A percentile compares a stretch with the other conserved stretches of the same genome.
phyloP scores from a whole-genome alignment of 1,140 invertebrate species.

The Drosophila mauritiana region DNA sequence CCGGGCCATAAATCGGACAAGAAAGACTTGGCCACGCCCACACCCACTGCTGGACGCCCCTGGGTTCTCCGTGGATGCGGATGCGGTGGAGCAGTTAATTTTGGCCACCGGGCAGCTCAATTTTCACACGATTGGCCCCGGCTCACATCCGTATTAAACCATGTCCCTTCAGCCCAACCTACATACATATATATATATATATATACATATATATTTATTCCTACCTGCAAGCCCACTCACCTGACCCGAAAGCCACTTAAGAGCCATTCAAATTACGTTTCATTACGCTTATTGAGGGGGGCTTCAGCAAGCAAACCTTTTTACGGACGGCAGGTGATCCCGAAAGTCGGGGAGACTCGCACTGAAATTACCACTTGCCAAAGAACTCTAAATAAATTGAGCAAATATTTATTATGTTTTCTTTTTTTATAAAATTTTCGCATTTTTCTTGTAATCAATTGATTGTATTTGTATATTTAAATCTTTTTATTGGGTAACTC shows the following conservation, averaged over 20 bases:
- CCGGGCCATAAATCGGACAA: constrained; percentile 68
- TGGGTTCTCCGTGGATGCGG: not conserved
- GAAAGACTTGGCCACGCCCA: constrained; percentile 23
- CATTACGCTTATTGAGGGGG: constrained; percentile 72
- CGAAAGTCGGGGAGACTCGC: not conserved
- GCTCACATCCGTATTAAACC: not conserved
- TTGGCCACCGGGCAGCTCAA: constrained; percentile 60
- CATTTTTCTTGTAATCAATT: too few species aligned
- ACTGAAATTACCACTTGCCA: not conserved
- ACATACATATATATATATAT: not conserved
- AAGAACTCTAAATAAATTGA: not conserved
- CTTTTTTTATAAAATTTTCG: not conserved
- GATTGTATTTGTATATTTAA: too few species aligned
- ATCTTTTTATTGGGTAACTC: not conserved
- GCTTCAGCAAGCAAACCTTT: constrained; percentile 19
- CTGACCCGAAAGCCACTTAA: constrained; percentile 65
- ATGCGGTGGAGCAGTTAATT: constrained; percentile 72
- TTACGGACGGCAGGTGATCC: constrained; percentile 4
- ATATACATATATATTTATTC: not conserved
- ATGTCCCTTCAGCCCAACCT: not conserved
- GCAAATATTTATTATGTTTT: not conserved
- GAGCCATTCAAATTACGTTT: constrained; percentile 79
- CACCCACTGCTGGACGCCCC: not conserved
- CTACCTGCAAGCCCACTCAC: constrained; percentile 9
- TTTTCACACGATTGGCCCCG: constrained; percentile 63